Conservation (phyloP, 2,113 vertebrate genomes). For the Dicentrarchus labrax region DNA sequence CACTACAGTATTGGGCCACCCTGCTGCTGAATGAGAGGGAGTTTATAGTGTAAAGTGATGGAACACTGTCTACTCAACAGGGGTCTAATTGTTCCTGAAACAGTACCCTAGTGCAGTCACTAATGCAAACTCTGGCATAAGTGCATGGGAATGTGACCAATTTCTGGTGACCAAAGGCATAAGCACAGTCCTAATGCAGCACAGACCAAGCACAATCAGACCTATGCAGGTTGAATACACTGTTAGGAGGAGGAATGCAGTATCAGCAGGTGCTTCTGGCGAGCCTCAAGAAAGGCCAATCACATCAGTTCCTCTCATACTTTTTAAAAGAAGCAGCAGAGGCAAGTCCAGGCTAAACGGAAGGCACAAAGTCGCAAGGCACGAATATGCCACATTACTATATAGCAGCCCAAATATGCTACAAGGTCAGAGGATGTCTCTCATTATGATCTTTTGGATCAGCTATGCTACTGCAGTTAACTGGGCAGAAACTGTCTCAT, state of each 20-base stretch:
- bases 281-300: conserved; percentile 19
- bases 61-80: conserved; percentile 10
- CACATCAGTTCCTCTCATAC: background rate
- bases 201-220: background rate
- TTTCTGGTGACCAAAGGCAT: conserved; percentile 14
- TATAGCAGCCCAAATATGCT: background rate
- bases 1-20: too few species aligned
- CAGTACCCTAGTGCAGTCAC: conserved; percentile 17
- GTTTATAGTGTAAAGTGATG: background rate
- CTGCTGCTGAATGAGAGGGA: background rate
- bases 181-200: background rate
- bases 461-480: background rate
- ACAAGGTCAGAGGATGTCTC: background rate
- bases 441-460: background rate
- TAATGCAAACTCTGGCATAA: background rate
- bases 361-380: background rate
- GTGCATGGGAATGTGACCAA: conserved; percentile 7
- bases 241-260: conserved; percentile 5
- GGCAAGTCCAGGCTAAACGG: background rate
- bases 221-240: conserved; percentile 7
- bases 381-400: background rate
- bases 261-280: conserved; percentile 26
- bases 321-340: conserved; percentile 4
- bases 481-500: background rate
- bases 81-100: conserved; percentile 18